phyloP scores from a whole-genome alignment of 2,797 vertebrate species.

The Calcarius lapponicus region DNA sequence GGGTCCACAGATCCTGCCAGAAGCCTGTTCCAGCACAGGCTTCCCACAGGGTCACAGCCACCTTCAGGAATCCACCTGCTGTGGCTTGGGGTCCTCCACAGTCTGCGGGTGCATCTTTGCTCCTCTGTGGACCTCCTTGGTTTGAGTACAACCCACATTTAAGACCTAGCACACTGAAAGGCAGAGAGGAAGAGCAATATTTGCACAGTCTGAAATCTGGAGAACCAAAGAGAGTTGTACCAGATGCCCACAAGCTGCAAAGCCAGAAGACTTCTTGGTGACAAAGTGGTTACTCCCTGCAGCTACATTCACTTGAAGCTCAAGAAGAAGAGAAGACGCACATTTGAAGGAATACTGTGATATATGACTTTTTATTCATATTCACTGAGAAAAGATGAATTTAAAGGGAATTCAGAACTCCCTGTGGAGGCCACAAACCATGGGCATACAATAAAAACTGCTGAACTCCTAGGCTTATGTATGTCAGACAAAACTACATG shows the following conservation, averaged over 20 bases:
- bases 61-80: not conserved
- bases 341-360: not conserved
- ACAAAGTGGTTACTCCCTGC: not conserved
- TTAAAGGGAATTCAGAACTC: not conserved
- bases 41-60: not conserved
- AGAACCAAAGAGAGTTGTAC: not conserved
- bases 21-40: not conserved
- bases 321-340: not conserved
- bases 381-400: not conserved
- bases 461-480: not conserved
- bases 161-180: not conserved
- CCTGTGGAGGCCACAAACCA: not conserved
- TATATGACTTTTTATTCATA: not conserved
- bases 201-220: not conserved
- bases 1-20: not conserved
- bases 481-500: not conserved
- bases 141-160: not conserved
- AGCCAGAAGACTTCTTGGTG: not conserved
- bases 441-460: not conserved
- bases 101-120: not conserved
- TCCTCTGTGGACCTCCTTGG: not conserved
- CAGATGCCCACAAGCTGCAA: not conserved
- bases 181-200: not conserved
- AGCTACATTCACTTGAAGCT: not conserved
- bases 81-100: rapidly evolving